Evolutionary conservation across 2,113 vertebrate species (phyloP), one percentile per base, ranked within the genome.

Genomic region (Xiphophorus hellerii): DNA sequence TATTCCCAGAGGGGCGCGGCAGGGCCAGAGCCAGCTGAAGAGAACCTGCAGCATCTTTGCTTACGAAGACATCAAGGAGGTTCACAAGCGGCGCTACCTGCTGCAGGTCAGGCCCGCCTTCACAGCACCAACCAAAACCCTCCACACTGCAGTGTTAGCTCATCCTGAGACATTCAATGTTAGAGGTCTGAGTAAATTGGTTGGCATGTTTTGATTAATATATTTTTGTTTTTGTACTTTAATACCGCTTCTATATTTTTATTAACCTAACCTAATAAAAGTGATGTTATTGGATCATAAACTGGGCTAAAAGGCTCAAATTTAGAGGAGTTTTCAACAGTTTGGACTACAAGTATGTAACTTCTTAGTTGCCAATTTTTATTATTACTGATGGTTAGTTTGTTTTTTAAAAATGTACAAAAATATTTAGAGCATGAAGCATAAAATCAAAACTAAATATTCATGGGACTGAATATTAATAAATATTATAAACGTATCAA

Each of bases 1-100:
- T 84, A 99, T 99, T 85, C 98, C 98, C 3, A 90, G 96, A 86
- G 98, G 98, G 86, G 98, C 98, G 0, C 89, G 98, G 29, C 98
- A 99, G 76, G 97, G 97, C 37, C 97, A 98, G 78, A 99, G 97
- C 82, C 97, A 97, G 9, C 94, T 99, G 74, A 99, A 97, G 93
- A 96, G 98, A 78, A 98, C 96, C 0, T 99, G 96, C 91, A 99
- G 98, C 87, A 98, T 98, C 88, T 99, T 99, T 11, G 98, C 97
- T 1, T 99, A 99, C 64, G 98, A 99, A 86, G 98, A 99, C 92
- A 99, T 99, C 84, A 98, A 97, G 78, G 98, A 99, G 85, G 98
- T 99, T 20, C 98, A 99, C 90, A 99, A 99, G 93, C 95, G 98
- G 74, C 94, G 98, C 67, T 99, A 99, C 65, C 96, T 99, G 72